Percentiles rank a stretch among this genome's conserved stretches.
Conservation (phyloP, 1,140 invertebrate species). For the Samia ricini region DNA sequence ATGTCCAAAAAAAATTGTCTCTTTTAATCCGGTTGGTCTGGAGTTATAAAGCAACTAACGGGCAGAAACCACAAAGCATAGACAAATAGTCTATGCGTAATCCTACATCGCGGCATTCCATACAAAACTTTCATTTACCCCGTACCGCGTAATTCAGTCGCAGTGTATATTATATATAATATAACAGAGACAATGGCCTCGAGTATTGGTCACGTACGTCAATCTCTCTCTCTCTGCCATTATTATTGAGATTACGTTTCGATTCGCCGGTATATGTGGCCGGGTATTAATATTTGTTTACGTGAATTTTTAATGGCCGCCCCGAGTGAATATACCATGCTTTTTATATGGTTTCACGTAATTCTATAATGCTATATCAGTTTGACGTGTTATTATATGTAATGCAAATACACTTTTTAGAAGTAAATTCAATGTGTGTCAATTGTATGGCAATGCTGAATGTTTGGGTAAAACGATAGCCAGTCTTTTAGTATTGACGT, state of each 20-base stretch:
- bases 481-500: too few species aligned
- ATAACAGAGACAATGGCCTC: conserved; percentile 9
- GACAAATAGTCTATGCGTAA: too few species aligned
- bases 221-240: conserved; percentile 4
- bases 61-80: too few species aligned
- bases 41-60: too few species aligned
- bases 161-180: conserved; percentile 28
- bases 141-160: conserved; percentile 63
- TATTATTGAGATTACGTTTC: conserved; percentile 10
- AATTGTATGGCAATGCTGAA: too few species aligned
- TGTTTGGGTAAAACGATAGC: too few species aligned
- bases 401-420: too few species aligned
- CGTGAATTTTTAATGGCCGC: not conserved
- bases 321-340: not conserved
- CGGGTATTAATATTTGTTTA: conserved; percentile 5
- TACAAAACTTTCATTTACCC: conserved; percentile 13
- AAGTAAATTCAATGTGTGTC: too few species aligned
- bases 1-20: too few species aligned
- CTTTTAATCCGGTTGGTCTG: too few species aligned
- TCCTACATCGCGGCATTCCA: too few species aligned
- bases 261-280: conserved; percentile 2
- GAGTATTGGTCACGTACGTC: conserved; percentile 10
- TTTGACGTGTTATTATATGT: not conserved
- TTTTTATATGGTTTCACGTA: not conserved
- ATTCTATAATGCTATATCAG: not conserved